Percentiles rank a stretch among this genome's conserved stretches.
These are phyloP conservation scores for Drosophila paramelanica DNA, from an alignment of 2,888 invertebrate genomes.

Conservation along the genomic window DNA sequence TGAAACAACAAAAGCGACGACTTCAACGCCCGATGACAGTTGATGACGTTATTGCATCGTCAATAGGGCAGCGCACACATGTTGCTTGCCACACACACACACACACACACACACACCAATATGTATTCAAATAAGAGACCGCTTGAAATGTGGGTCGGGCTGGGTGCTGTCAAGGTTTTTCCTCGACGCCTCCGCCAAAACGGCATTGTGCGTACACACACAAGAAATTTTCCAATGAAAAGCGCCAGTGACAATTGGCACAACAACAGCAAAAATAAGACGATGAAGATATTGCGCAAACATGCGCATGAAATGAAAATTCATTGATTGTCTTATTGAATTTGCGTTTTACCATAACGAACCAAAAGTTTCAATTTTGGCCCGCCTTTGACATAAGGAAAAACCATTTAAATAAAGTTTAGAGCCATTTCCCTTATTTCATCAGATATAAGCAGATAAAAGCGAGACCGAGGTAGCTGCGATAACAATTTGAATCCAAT, in stretches of 20 bases:
- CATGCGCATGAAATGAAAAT: constrained; percentile 69
- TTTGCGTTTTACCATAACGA: constrained; percentile 42
- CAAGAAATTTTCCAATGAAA: constrained; percentile 46
- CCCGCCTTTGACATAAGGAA: constrained; percentile 12
- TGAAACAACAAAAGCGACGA: constrained; percentile 51
- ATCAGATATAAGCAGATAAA: not conserved
- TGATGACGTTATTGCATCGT: constrained; percentile 71
- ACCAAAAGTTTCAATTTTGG: constrained; percentile 22
- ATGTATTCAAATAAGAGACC: constrained; percentile 15
- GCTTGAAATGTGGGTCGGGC: constrained; percentile 23
- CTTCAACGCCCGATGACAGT: constrained; percentile 52
- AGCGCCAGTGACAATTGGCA: constrained; percentile 45
- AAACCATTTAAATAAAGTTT: constrained; percentile 44
- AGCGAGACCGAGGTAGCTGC: not conserved
- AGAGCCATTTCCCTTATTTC: constrained; percentile 13
- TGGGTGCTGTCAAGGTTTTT: constrained; percentile 31
- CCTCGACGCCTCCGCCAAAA: constrained; percentile 8
- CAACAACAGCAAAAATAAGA: constrained; percentile 2
- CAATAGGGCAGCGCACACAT: constrained; percentile 50
- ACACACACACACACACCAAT: not conserved
- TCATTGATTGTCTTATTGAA: constrained; percentile 75
- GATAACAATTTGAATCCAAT: constrained; percentile 48
- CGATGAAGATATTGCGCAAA: constrained; percentile 54
- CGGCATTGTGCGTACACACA: constrained; percentile 27
- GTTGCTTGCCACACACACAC: constrained; percentile 39